Conservation (phyloP, 2,888 invertebrate genomes). For the Dasysyrphus tricinctus region DNA sequence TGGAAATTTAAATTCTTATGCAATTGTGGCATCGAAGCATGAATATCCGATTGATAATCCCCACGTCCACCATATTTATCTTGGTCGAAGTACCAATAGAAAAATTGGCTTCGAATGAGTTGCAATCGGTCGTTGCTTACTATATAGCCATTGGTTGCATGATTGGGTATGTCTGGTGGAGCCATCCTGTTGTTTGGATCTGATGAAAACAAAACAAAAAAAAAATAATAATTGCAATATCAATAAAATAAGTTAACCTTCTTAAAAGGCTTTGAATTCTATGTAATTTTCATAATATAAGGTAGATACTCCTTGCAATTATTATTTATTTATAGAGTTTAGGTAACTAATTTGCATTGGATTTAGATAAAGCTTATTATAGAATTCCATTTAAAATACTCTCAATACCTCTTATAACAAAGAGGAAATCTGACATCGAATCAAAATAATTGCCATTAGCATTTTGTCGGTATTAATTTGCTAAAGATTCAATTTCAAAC, state of each 20-base stretch:
- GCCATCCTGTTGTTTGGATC: slow-evolving; percentile 83
- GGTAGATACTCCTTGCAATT: not conserved
- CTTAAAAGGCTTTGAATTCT: not conserved
- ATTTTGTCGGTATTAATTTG: slow-evolving; percentile 8
- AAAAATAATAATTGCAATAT: not conserved
- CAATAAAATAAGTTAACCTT: not conserved
- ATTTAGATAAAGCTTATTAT: not conserved
- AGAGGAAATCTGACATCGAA: slow-evolving; percentile 16
- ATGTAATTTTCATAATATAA: not conserved
- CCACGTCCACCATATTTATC: slow-evolving; percentile 87
- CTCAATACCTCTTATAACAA: not conserved
- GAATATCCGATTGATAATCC: slow-evolving; percentile 93
- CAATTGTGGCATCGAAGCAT: slow-evolving; percentile 92
- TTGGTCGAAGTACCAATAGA: slow-evolving; percentile 95
- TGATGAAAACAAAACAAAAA: slow-evolving; percentile 21
- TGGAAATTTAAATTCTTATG: slow-evolving; percentile 97
- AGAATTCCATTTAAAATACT: not conserved
- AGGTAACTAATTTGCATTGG: not conserved
- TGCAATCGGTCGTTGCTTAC: slow-evolving; percentile 87
- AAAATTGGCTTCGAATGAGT: slow-evolving; percentile 89
- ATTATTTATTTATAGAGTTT: not conserved
- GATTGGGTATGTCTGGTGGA: slow-evolving; percentile 83
- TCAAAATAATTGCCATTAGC: slow-evolving; percentile 32
- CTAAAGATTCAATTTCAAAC: slow-evolving; percentile 34
- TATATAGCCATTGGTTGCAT: slow-evolving; percentile 87